Base-by-base conservation (phyloP, 2,797 vertebrate species). In the Neopelma chrysocephalum region DNA sequence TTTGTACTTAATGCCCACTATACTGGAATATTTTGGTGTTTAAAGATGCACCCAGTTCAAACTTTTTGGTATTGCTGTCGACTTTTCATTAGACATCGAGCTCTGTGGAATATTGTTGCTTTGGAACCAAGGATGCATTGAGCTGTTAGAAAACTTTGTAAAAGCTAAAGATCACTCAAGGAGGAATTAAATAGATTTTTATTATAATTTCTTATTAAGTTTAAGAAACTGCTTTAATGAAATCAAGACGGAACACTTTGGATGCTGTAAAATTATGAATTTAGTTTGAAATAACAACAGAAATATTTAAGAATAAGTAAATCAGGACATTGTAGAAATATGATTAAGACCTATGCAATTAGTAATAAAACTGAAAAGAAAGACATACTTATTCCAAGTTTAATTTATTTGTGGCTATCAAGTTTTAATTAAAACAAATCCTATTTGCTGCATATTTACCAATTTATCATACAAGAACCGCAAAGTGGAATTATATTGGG, bases 351-450 rank as follows among this genome's bases (percentile, higher is more conserved):
- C 48, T 51, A 27, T 88, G 43, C 48, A 92, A 77, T 68, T 89
- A 92, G 40, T 66, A 88, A 90, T 78, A 57, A 70, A 85, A 76
- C 14, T 70, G 68, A 94, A 95, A 79, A 87, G 72, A 91, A 50
- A 80, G 29, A 73, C n/a, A 48, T 70, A 62, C 29, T 85, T 93
- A 80, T 69, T 86, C 36, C 9, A 20, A 89, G 40, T 47, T 93
- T 90, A 88, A 90, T 91, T 83, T 92, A 88, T 88, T 93, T 90
- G 69, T 89, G 80, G 76, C 51, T 64, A 89, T 57, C 38, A 84
- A 86, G 60, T 89, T 91, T 90, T 84, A 94, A 84, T 91, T 78
- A 80, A 90, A 88, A 81, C 40, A 94, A 95, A 88, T 61, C 71
- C 70, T 56, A 58, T 88, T 93, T 8, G 5, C 83, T 91, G 43